Percentiles rank a stretch among this genome's conserved stretches.
phyloP scores from a whole-genome alignment of 2,888 invertebrate genomes.

The Spialia ferax region DNA sequence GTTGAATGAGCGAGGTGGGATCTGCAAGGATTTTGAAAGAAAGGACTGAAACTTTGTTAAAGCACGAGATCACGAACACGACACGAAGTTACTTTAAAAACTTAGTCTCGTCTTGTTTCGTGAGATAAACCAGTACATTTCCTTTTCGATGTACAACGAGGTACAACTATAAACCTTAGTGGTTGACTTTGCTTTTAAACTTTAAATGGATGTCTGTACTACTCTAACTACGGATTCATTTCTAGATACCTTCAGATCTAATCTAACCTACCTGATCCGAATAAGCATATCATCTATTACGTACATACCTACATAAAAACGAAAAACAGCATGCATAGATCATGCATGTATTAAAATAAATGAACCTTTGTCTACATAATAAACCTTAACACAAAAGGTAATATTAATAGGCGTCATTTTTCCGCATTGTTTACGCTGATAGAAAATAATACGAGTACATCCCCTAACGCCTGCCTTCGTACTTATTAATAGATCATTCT shows the following conservation, averaged over 20 bases:
- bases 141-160: no score
- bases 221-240: no score
- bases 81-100: conserved; percentile 10
- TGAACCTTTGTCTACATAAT: background rate
- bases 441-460: background rate
- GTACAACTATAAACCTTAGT: no score
- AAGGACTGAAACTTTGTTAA: background rate
- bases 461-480: background rate
- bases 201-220: no score
- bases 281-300: no score
- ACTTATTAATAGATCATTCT: background rate
- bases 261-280: no score
- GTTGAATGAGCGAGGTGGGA: background rate
- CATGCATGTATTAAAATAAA: background rate
- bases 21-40: conserved; percentile 3
- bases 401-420: conserved; percentile 1
- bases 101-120: background rate
- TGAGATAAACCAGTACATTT: no score
- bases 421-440: background rate
- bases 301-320: no score
- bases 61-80: background rate
- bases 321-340: background rate
- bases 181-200: no score
- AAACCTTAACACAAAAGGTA: background rate
- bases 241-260: no score